Percentiles rank a stretch among this genome's conserved stretches.
These are phyloP conservation scores for Steinernema khuongi DNA, from an alignment of 1,140 invertebrate species.

Conservation along the genomic window DNA sequence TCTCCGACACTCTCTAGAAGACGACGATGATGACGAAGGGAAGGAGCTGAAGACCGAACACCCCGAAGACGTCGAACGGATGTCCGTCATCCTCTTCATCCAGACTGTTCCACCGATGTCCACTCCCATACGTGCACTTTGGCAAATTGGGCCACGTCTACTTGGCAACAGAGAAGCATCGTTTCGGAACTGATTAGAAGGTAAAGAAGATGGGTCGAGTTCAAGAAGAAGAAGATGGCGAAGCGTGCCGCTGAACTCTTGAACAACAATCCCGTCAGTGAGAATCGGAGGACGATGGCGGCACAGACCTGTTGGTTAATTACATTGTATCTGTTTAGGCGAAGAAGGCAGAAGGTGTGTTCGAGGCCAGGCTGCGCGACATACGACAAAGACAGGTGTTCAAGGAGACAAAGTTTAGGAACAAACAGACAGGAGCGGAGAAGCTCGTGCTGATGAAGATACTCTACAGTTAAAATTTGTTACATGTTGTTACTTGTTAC, in stretches of 20 bases:
- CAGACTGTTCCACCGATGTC: conserved; percentile 4
- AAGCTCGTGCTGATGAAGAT: conserved; percentile 6
- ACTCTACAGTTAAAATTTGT: background rate
- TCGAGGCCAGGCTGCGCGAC: background rate
- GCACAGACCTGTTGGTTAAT: too few relatives aligned
- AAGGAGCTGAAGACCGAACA: background rate
- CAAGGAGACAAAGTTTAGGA: conserved; percentile 70
- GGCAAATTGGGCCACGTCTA: too few relatives aligned
- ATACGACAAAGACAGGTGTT: background rate
- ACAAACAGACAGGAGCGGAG: conserved; percentile 46
- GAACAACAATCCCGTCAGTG: too few relatives aligned
- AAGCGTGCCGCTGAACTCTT: too few relatives aligned
- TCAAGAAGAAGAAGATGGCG: too few relatives aligned
- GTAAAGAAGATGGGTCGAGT: too few relatives aligned
- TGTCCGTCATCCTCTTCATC: conserved; percentile 26
- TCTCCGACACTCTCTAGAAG: conserved; percentile 11
- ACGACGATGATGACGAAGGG: conserved; percentile 15
- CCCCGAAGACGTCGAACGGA: conserved; percentile 26
- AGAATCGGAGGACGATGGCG: too few relatives aligned
- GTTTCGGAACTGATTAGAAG: too few relatives aligned
- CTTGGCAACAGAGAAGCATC: too few relatives aligned
- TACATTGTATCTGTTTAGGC: too few relatives aligned
- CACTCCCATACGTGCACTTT: too few relatives aligned
- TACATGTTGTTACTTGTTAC: background rate
- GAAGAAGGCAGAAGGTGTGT: background rate